Evolutionary conservation across 2,888 invertebrate genomes (phyloP), one percentile per base, ranked within the genome.

Genomic region (Acrobasis consociella): DNA sequence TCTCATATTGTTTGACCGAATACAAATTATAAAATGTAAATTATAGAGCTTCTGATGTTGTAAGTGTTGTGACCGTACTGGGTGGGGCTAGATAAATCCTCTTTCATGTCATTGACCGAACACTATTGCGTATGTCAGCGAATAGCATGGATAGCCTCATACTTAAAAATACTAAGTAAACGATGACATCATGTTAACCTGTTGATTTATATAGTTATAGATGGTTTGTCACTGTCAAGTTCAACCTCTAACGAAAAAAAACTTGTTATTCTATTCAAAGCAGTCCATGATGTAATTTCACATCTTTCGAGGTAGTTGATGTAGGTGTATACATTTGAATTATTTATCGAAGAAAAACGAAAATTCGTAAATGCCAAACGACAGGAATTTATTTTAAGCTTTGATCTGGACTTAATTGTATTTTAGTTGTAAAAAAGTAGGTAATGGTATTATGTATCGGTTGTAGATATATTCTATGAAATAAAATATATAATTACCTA

Each of bases 61-160:
- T 7, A 7, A 31, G 5, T 5, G 31, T 31, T 31, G 31, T 5
- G 31, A 7, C 5, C 31, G 7, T 31, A 2, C 31, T 31, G 5
- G 5, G 2, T 22, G n/a, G 22, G 31, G 5, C 31, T 1, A 31
- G 31, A 5, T 5, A 31, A 5, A 31, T 31, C 31, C 31, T 73
- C 76, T 73, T 22, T 17, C 17, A 31, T 53, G 53, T 53, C 53
- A 37, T 37, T 53, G 67, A 66, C 64, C 60, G 63, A 52, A 52
- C 11, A 53, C n/a, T 9, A 53, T 37, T 2, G 31, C n/a, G 37
- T 38, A 38, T 37, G n/a, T 38, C 37, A 15, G 13, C 53, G n/a
- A 46, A n/a, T 5, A 46, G 46, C 13, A 10, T 7, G 46, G 1
- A 46, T 46, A 46, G 38, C 37, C 53, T 55, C 55, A 55, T 55